A percentile compares a stretch with the other conserved stretches of the same genome.
phyloP scores from a whole-genome alignment of 2,797 vertebrate genomes.

The Pipistrellus kuhlii region DNA sequence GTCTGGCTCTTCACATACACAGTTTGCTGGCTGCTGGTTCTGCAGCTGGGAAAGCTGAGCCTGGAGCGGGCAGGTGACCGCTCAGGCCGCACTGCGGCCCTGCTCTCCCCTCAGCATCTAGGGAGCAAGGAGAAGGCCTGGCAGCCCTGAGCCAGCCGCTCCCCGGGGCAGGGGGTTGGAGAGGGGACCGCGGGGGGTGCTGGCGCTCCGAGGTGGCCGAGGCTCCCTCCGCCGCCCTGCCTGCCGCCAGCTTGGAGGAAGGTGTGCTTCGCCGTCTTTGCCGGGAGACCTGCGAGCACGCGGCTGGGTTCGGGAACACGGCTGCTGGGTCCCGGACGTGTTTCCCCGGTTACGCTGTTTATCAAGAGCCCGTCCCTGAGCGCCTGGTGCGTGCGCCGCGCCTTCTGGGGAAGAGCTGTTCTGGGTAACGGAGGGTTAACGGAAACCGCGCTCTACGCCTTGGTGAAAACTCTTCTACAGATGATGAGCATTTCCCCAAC shows the following conservation, averaged over 20 bases:
- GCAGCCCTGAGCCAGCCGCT: background rate
- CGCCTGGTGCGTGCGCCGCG: background rate
- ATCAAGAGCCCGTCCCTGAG: constrained; percentile 27
- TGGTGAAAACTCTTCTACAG: constrained; percentile 72
- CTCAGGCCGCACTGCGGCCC: background rate
- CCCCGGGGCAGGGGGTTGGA: too few species aligned
- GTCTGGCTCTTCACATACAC: background rate
- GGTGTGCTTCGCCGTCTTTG: background rate
- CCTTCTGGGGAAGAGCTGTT: constrained; percentile 74
- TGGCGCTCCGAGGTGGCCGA: background rate
- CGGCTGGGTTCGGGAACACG: constrained; percentile 57
- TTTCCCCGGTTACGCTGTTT: constrained; percentile 40
- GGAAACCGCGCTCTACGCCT: constrained; percentile 60
- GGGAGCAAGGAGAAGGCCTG: background rate
- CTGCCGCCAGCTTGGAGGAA: background rate
- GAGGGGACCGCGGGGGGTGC: background rate
- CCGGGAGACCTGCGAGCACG: constrained; percentile 52
- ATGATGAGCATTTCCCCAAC: constrained; percentile 73
- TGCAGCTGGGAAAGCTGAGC: background rate
- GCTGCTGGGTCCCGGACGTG: constrained; percentile 26
- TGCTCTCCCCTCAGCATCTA: background rate
- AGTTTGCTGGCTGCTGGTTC: background rate
- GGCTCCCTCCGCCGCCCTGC: background rate
- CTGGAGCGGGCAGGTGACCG: background rate
- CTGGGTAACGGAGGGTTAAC: constrained; percentile 80